Base-by-base conservation (phyloP, 1,140 invertebrate genomes). In the Dufourea novaeangliae region DNA sequence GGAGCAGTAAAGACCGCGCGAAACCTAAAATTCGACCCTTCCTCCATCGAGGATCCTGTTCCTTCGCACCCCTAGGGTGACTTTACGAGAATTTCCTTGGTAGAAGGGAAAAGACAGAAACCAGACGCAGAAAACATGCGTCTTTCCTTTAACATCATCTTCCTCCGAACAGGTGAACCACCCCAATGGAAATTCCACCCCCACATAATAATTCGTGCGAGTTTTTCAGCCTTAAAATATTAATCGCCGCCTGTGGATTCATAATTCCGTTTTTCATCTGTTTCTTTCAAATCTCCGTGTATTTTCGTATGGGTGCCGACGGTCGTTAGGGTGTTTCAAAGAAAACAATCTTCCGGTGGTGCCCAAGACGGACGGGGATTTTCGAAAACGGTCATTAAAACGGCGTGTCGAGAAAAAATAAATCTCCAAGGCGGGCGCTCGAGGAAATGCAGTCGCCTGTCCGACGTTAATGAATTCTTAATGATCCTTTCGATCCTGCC, bases 181-280 rank as follows among this genome's bases (percentile, higher is more conserved):
- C 41, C 14, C 20, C 41, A 32, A n/a, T n/a, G n/a, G n/a, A n/a
- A 72, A 39, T 20, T 29, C 25, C 32, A 12, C 39, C 6, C 17
- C 27, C 46, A 8, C 8, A 7, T n/a, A 6, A 29, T 32, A 1
- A 41, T 22, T 14, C 71, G 11, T 52, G 1, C 46, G n/a, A 20
- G 17, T 72, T 14, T 10, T 32, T 2, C 34, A 17, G 10, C 10
- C 17, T 34, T 8, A 12, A 14, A 25, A 52, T 66, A 41, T 66
- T 74, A 66, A 74, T 74, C 62, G 29, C 39, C 41, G 41, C 17
- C 46, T 6, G 41, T 17, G 32, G 41, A 66, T 66, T 41, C 71
- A 56, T 56, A 41, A 74, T 74, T 74, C 20, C n/a, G n/a, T n/a
- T n/a, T n/a, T n/a, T n/a, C n/a, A n/a, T 50, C 46, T 8, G 5